A percentile compares a stretch with the other conserved stretches of the same genome.
Evolutionary conservation across 2,888 invertebrate species (phyloP).

Genomic region (Leptinotarsa tumamoca): DNA sequence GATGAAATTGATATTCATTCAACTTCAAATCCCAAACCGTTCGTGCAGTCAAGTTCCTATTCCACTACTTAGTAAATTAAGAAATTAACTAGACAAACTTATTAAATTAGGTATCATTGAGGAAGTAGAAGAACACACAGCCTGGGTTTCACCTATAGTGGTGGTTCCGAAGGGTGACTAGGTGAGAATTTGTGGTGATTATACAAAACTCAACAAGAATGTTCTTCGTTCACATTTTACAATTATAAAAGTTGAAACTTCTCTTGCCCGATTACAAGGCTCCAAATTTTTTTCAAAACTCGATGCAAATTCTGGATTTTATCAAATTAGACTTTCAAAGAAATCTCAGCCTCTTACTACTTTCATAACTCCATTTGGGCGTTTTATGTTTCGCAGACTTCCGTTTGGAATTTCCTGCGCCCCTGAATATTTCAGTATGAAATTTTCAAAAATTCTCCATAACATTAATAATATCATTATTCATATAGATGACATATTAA

Average conservation of each 20-base stretch:
- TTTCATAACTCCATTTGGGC: background rate
- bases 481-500: background rate
- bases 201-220: slow-evolving; percentile 34
- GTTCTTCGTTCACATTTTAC: slow-evolving; percentile 42
- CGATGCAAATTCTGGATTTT: slow-evolving; percentile 45
- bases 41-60: slow-evolving; percentile 32
- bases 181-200: slow-evolving; percentile 34
- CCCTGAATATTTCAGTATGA: too few species aligned
- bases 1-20: slow-evolving; percentile 28
- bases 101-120: slow-evolving; percentile 26
- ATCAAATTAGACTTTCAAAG: slow-evolving; percentile 35
- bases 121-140: slow-evolving; percentile 32
- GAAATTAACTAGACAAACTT: slow-evolving; percentile 27
- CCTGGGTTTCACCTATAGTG: slow-evolving; percentile 35
- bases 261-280: slow-evolving; percentile 45
- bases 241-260: slow-evolving; percentile 50
- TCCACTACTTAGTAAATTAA: slow-evolving; percentile 33
- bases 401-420: too few species aligned
- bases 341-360: background rate
- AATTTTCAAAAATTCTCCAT: background rate
- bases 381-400: slow-evolving; percentile 27
- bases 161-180: slow-evolving; percentile 33
- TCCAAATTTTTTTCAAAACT: slow-evolving; percentile 50
- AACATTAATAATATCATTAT: background rate
- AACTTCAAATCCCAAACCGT: slow-evolving; percentile 19